phyloP scores from a whole-genome alignment of 2,888 invertebrate species.

The Cephus rjabovi region DNA sequence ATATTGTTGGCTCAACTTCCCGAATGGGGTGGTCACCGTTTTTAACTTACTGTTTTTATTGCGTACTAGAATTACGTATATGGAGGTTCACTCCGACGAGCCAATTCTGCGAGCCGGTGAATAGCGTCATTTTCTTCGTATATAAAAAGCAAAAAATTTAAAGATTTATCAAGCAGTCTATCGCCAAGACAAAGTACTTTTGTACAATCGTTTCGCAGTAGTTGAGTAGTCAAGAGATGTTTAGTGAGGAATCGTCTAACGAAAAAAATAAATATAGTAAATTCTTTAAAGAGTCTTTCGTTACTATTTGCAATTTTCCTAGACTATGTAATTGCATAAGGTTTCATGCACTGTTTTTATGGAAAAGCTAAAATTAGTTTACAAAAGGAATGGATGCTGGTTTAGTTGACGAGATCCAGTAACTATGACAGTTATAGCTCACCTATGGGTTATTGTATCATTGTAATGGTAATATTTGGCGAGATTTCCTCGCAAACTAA shows the following conservation, averaged over 20 bases:
- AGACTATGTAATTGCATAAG: not conserved
- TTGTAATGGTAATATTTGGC: not conserved
- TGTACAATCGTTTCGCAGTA: not conserved
- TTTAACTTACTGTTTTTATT: conserved; percentile 36
- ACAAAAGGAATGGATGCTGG: not conserved
- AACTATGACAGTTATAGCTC: not conserved
- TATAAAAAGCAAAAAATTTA: not conserved
- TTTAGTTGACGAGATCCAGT: not conserved
- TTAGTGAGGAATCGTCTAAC: not conserved
- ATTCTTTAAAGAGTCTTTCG: not conserved
- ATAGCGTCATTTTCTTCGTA: not conserved
- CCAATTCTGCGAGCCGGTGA: not conserved
- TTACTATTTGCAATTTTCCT: not conserved
- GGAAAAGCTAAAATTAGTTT: not conserved
- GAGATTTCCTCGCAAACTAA: not conserved
- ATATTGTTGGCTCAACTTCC: conserved; percentile 34
- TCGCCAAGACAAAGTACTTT: not conserved
- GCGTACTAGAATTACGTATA: conserved; percentile 12
- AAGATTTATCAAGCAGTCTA: not conserved
- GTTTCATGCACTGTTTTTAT: not conserved
- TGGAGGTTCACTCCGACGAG: not conserved
- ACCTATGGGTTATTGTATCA: not conserved
- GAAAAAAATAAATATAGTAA: not conserved
- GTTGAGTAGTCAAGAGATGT: not conserved
- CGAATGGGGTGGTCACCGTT: conserved; percentile 1